These are phyloP conservation scores for Oophaga sylvatica DNA, from an alignment of 2,797 vertebrate species.

Conservation along the genomic window DNA sequence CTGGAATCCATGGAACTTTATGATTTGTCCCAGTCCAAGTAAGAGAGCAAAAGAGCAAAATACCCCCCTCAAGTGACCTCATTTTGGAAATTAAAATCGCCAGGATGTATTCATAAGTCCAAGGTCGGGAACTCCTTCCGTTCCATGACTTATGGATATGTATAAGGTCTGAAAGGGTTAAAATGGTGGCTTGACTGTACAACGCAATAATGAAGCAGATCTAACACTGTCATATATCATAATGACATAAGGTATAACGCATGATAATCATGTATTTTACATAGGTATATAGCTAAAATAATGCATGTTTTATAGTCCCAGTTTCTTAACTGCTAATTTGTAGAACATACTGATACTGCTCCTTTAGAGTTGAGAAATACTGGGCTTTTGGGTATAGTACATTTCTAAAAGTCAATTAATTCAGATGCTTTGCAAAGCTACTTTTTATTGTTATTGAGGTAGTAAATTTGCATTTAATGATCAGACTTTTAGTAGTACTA, in stretches of 20 bases:
- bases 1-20: too few species aligned
- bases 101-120: too few species aligned
- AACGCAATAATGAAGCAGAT: not conserved
- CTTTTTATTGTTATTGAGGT: conserved; percentile 15
- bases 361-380: conserved; percentile 4
- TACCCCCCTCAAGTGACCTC: too few species aligned
- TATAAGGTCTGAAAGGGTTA: too few species aligned
- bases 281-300: not conserved
- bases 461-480: conserved; percentile 21
- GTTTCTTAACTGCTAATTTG: not conserved
- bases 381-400: not conserved
- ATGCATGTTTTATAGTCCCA: not conserved
- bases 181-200: not conserved
- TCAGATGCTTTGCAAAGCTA: conserved; percentile 15
- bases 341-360: not conserved
- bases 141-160: too few species aligned
- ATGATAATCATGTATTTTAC: not conserved
- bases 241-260: not conserved
- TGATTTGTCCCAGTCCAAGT: too few species aligned
- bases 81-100: too few species aligned
- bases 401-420: conserved; percentile 15
- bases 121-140: too few species aligned
- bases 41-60: too few species aligned
- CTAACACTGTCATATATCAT: not conserved
- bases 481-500: not conserved